A percentile compares a stretch with the other conserved stretches of the same genome.
Conservation (phyloP, 2,113 vertebrate species). For the Mola mola region DNA sequence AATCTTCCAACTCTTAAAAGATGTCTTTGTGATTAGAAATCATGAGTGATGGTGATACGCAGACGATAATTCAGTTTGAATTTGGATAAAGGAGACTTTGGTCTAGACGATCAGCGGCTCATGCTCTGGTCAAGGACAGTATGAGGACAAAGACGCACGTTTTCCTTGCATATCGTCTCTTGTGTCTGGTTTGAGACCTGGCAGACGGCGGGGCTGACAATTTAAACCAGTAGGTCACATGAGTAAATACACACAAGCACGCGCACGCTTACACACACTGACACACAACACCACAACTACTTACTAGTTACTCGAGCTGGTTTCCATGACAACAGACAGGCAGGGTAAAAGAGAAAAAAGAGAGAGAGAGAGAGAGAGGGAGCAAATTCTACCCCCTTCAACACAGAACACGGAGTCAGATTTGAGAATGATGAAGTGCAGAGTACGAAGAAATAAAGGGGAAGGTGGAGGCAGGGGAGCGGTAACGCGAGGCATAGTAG, state of each 20-base stretch:
- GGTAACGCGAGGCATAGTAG: slow-evolving; percentile 17
- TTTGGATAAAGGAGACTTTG: neutral
- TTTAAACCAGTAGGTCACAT: slow-evolving; percentile 62
- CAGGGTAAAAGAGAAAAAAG: slow-evolving; percentile 30
- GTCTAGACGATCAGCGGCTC: slow-evolving; percentile 4
- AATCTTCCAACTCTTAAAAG: neutral
- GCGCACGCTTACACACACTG: slow-evolving; percentile 7
- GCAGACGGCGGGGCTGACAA: slow-evolving; percentile 42
- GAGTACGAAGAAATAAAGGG: slow-evolving; percentile 32
- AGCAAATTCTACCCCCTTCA: slow-evolving; percentile 29
- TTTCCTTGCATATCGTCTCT: slow-evolving; percentile 7
- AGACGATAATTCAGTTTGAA: neutral
- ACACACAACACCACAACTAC: slow-evolving; percentile 46
- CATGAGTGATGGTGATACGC: neutral
- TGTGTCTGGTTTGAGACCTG: slow-evolving; percentile 37
- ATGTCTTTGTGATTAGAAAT: neutral
- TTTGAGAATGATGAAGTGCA: slow-evolving; percentile 50
- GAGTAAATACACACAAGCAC: slow-evolving; percentile 43
- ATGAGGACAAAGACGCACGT: slow-evolving; percentile 18
- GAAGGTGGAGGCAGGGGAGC: slow-evolving; percentile 37
- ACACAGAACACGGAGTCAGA: slow-evolving; percentile 57
- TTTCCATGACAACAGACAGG: slow-evolving; percentile 84
- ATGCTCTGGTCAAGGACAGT: slow-evolving; percentile 46
- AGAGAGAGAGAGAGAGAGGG: slow-evolving; percentile 11
- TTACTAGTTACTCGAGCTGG: slow-evolving; percentile 75